Conservation (phyloP, 1,140 invertebrate genomes). For the Mercenaria mercenaria region DNA sequence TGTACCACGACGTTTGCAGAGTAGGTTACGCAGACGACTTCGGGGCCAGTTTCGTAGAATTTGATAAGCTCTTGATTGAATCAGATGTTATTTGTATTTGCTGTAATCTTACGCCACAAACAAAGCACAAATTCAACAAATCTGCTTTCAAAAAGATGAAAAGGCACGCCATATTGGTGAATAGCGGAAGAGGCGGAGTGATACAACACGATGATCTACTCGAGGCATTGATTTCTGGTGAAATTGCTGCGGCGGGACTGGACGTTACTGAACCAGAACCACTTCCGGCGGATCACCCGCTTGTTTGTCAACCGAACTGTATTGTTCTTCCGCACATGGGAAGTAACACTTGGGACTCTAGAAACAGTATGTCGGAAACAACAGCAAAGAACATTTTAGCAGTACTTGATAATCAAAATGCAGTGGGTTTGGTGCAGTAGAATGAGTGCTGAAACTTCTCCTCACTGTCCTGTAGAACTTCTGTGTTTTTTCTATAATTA, state of each 20-base stretch:
- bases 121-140: slow-evolving; percentile 74
- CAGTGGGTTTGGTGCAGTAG: slow-evolving; percentile 38
- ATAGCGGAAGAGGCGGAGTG: slow-evolving; percentile 82
- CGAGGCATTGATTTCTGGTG: slow-evolving; percentile 90
- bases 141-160: slow-evolving; percentile 82
- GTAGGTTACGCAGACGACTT: slow-evolving; percentile 88
- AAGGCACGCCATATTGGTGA: slow-evolving; percentile 85
- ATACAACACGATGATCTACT: slow-evolving; percentile 82
- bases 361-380: slow-evolving; percentile 93
- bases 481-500: too few relatives aligned
- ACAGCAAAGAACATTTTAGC: slow-evolving; percentile 94
- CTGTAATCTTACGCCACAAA: slow-evolving; percentile 78
- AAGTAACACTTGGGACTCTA: slow-evolving; percentile 93
- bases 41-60: slow-evolving; percentile 90
- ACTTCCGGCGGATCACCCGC: slow-evolving; percentile 92
- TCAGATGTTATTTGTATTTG: slow-evolving; percentile 83
- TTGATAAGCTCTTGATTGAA: slow-evolving; percentile 78
- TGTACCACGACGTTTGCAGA: slow-evolving; percentile 91
- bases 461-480: too few relatives aligned
- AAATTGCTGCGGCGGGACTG: slow-evolving; percentile 94
- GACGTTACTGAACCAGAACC: slow-evolving; percentile 98
- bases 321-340: slow-evolving; percentile 97
- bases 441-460: too few relatives aligned
- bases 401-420: slow-evolving; percentile 87
- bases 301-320: slow-evolving; percentile 93